Conservation (phyloP, 1,140 invertebrate species). For the Stenopsyche tienmushanensis region DNA sequence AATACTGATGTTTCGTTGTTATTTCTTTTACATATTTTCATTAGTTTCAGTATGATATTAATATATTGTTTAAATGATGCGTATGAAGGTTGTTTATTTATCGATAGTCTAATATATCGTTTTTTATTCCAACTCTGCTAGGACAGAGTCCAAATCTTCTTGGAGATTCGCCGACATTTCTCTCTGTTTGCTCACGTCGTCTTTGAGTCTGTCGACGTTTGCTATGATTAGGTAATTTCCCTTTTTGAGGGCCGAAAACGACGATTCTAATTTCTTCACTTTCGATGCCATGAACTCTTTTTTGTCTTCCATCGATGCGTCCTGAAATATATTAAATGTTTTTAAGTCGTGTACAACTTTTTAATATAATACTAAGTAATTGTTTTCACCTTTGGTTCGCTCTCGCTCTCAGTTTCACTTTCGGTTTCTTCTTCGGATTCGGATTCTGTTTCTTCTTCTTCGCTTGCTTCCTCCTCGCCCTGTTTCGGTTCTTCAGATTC, state of each 20-base stretch:
- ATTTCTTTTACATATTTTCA: too few relatives aligned
- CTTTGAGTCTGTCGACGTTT: slow-evolving; percentile 81
- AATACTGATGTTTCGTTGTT: too few relatives aligned
- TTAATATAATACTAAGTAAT: not conserved
- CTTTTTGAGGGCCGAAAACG: slow-evolving; percentile 76
- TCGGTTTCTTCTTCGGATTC: slow-evolving; percentile 60
- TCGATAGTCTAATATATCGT: too few relatives aligned
- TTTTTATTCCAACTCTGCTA: slow-evolving; percentile 63
- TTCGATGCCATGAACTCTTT: slow-evolving; percentile 63
- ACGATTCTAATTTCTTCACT: slow-evolving; percentile 72
- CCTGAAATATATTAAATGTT: slow-evolving; percentile 49
- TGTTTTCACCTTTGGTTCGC: slow-evolving; percentile 59
- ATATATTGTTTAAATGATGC: too few relatives aligned
- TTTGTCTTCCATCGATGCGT: slow-evolving; percentile 63
- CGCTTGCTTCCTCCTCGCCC: slow-evolving; percentile 63
- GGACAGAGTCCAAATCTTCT: slow-evolving; percentile 79
- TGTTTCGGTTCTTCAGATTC: slow-evolving; percentile 65
- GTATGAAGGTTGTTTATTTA: too few relatives aligned
- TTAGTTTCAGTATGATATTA: too few relatives aligned
- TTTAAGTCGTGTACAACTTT: slow-evolving; percentile 2
- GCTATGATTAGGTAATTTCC: slow-evolving; percentile 83
- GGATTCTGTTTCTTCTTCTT: slow-evolving; percentile 63
- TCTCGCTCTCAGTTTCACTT: slow-evolving; percentile 66
- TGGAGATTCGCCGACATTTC: slow-evolving; percentile 73
- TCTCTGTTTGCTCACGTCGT: slow-evolving; percentile 78